Conservation (phyloP, 2,797 vertebrate species). For the Anguilla megastoma region DNA sequence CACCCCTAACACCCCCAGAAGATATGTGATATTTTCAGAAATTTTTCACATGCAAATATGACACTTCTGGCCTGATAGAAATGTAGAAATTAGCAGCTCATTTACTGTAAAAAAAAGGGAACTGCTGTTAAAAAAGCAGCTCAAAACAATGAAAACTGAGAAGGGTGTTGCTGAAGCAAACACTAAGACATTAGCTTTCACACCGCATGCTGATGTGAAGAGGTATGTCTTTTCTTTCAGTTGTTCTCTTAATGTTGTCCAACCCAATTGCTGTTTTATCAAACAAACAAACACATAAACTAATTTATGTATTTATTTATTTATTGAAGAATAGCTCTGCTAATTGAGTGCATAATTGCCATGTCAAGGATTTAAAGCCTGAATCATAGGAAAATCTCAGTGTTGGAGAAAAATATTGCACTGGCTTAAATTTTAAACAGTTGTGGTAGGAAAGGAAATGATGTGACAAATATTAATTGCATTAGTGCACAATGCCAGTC, state of each 20-base stretch:
- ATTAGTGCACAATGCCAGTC: neutral
- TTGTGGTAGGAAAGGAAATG: neutral
- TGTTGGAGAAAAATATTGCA: neutral
- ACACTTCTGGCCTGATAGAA: neutral
- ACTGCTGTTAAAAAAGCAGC: neutral
- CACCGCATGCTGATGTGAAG: neutral
- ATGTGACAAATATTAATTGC: neutral
- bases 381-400: neutral
- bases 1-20: neutral
- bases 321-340: neutral
- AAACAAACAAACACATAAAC: neutral
- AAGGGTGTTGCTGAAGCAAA: neutral
- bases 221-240: neutral
- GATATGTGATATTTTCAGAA: neutral
- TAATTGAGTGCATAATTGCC: neutral
- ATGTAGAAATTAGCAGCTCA: neutral
- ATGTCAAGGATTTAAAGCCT: neutral
- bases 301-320: no score
- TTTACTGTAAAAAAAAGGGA: neutral
- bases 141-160: neutral
- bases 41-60: conserved; percentile 19
- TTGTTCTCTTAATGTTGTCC: neutral
- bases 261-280: neutral
- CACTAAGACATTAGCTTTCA: neutral
- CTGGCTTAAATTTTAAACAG: neutral